Evolutionary conservation across 2,888 invertebrate species (phyloP).

Genomic region (Erebia palarica): DNA sequence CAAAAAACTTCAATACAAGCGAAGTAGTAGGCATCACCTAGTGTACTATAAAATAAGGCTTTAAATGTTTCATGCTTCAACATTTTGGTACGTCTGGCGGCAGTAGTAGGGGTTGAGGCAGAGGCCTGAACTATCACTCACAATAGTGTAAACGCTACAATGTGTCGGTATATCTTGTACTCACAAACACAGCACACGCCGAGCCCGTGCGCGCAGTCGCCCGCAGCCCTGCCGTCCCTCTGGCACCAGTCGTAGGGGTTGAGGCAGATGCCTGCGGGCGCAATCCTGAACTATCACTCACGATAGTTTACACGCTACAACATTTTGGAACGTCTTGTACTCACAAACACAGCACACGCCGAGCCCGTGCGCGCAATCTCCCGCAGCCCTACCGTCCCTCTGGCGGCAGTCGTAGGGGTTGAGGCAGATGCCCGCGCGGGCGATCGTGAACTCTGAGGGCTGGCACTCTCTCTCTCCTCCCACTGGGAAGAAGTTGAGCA

Average conservation of each 20-base stretch:
- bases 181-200: slow-evolving; percentile 94
- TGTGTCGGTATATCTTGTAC: slow-evolving; percentile 55
- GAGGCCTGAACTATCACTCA: slow-evolving; percentile 82
- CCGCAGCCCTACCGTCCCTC: slow-evolving; percentile 86
- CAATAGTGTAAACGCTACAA: too few species aligned
- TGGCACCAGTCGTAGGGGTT: slow-evolving; percentile 93
- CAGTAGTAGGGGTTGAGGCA: slow-evolving; percentile 94
- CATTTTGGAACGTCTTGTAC: slow-evolving; percentile 55
- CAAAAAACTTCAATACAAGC: too few species aligned
- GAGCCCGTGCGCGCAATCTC: slow-evolving; percentile 91
- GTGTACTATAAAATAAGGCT: too few species aligned
- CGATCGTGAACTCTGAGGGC: slow-evolving; percentile 86
- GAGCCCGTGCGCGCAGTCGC: slow-evolving; percentile 91
- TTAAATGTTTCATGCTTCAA: too few species aligned
- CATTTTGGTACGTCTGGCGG: too few species aligned
- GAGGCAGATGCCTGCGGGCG: slow-evolving; percentile 89
- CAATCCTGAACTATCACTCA: slow-evolving; percentile 79
- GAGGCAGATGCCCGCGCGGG: slow-evolving; percentile 89
- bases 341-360: slow-evolving; percentile 94
- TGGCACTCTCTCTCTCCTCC: slow-evolving; percentile 91
- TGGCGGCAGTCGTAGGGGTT: slow-evolving; percentile 93
- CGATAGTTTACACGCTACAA: too few species aligned
- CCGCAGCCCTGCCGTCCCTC: slow-evolving; percentile 86
- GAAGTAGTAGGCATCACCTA: too few species aligned
- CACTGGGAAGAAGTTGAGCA: slow-evolving; percentile 92